phyloP scores from a whole-genome alignment of 1,140 invertebrate species.

The honey bee (Apis mellifera) region DNA sequence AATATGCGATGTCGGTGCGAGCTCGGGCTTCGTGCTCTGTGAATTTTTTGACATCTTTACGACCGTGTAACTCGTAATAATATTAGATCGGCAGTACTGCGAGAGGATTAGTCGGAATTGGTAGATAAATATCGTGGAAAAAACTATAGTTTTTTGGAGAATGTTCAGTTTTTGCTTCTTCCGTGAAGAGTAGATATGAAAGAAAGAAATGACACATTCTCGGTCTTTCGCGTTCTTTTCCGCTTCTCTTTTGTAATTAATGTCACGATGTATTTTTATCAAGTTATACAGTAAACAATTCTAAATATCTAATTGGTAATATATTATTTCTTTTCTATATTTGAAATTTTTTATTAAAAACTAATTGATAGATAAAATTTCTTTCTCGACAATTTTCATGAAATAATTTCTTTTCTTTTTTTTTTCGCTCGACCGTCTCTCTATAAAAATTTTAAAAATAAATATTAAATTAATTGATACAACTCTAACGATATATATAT shows the following conservation, averaged over 20 bases:
- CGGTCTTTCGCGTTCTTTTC: neutral
- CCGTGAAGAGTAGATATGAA: neutral
- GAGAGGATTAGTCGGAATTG: neutral
- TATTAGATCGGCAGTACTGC: too few species aligned
- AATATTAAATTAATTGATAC: neutral
- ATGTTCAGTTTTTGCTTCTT: neutral
- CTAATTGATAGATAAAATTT: neutral
- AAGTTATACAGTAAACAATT: neutral
- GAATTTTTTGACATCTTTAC: slow-evolving; percentile 6
- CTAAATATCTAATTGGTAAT: too few species aligned
- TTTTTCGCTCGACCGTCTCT: neutral
- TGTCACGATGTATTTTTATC: neutral
- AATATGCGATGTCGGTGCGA: too few species aligned
- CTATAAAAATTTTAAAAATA: neutral
- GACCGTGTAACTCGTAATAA: too few species aligned
- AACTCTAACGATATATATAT: neutral
- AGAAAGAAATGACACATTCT: neutral
- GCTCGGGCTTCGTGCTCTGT: neutral
- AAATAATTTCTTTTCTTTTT: too few species aligned
- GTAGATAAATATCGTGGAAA: neutral
- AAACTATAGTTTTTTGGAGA: neutral
- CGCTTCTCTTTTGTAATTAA: neutral
- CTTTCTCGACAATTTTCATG: too few species aligned
- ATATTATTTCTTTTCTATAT: too few species aligned
- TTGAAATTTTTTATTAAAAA: neutral